Percentiles rank a stretch among this genome's conserved stretches.
Conservation (phyloP, 2,113 vertebrate genomes). For the Pygoscelis antarcticus region DNA sequence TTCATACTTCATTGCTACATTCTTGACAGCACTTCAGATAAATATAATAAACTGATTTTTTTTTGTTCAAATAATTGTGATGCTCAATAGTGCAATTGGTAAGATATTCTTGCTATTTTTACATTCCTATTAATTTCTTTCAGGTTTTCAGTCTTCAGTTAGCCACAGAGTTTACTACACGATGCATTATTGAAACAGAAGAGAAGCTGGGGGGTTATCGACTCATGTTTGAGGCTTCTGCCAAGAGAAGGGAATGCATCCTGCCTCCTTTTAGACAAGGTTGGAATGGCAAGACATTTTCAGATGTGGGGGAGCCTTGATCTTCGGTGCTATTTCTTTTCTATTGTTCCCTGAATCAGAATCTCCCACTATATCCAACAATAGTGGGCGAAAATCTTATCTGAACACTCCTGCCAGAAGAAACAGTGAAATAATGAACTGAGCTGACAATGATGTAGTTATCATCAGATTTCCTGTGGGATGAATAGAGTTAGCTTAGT, state of each 20-base stretch:
- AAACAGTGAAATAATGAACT: conserved; percentile 21
- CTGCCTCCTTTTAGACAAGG: neutral
- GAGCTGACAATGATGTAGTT: conserved; percentile 37
- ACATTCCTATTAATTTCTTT: conserved; percentile 38
- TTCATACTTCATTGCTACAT: neutral
- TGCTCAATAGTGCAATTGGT: neutral
- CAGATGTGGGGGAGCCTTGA: neutral
- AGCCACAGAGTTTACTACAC: neutral
- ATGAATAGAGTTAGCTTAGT: neutral
- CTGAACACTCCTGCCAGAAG: conserved; percentile 24
- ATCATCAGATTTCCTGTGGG: conserved; percentile 41
- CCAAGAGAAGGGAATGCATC: neutral
- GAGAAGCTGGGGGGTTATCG: neutral
- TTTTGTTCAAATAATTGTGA: conserved; percentile 12
- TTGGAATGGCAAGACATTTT: neutral
- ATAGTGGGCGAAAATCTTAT: neutral
- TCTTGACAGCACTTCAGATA: conserved; percentile 45
- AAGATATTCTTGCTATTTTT: conserved; percentile 1
- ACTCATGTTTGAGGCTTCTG: neutral
- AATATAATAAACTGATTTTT: conserved; percentile 18
- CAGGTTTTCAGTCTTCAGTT: neutral
- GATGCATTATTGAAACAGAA: neutral
- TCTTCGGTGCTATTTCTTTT: conserved; percentile 9
- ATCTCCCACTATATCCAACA: conserved; percentile 19
- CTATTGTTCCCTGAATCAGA: conserved; percentile 28